phyloP scores from a whole-genome alignment of 2,888 invertebrate genomes.

The Synanthedon vespiformis region DNA sequence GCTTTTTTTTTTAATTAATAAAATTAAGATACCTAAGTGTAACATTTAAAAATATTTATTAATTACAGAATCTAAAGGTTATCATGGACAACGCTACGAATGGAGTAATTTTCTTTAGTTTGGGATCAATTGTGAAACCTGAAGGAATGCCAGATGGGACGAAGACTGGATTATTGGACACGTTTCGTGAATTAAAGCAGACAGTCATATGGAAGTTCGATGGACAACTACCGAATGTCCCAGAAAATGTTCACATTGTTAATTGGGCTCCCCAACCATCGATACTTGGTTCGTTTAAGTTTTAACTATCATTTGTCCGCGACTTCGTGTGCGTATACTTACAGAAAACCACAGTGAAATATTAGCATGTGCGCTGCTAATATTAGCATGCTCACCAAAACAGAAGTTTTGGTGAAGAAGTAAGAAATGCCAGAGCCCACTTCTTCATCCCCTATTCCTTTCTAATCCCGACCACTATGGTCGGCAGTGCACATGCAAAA shows the following conservation, averaged over 20 bases:
- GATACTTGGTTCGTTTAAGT: constrained; percentile 16
- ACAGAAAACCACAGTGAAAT: too few relatives aligned
- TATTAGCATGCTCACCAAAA: too few relatives aligned
- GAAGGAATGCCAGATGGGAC: constrained; percentile 30
- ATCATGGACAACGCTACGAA: constrained; percentile 38
- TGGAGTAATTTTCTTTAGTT: constrained; percentile 55
- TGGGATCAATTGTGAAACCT: constrained; percentile 47
- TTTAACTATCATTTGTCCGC: background rate
- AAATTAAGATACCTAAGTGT: too few relatives aligned
- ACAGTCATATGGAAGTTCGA: constrained; percentile 58
- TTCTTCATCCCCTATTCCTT: too few relatives aligned
- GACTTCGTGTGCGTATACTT: background rate
- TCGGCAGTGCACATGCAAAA: too few relatives aligned
- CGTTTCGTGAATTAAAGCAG: constrained; percentile 43
- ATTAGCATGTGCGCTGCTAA: too few relatives aligned
- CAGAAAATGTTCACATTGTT: constrained; percentile 44
- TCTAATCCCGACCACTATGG: too few relatives aligned
- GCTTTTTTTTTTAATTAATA: too few relatives aligned
- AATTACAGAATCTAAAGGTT: constrained; percentile 30
- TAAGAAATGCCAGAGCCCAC: too few relatives aligned
- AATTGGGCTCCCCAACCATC: constrained; percentile 45
- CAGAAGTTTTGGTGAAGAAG: too few relatives aligned
- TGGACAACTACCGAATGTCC: constrained; percentile 26
- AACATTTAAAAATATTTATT: too few relatives aligned
- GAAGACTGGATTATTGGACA: constrained; percentile 25